phyloP scores from a whole-genome alignment of 2,888 invertebrate species.

The Brachynemurus nebulosus region DNA sequence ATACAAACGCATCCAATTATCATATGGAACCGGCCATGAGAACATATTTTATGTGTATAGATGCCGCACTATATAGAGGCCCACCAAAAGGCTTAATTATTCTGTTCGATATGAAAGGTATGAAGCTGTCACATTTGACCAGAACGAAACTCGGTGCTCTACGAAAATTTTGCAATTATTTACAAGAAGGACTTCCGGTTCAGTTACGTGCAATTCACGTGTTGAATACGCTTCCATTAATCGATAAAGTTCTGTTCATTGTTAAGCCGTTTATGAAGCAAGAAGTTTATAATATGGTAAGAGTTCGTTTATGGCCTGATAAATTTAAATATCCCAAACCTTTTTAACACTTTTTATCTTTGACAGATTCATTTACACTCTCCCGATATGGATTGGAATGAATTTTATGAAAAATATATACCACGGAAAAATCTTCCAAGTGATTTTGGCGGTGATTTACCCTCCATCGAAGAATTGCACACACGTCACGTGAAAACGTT shows the following conservation, averaged over 20 bases:
- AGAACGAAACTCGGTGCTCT: slow-evolving; percentile 27
- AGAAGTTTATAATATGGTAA: slow-evolving; percentile 32
- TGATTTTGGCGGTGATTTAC: slow-evolving; percentile 46
- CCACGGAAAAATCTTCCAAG: slow-evolving; percentile 42
- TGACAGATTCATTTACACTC: slow-evolving; percentile 46
- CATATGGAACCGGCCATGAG: slow-evolving; percentile 43
- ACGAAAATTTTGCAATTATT: slow-evolving; percentile 48
- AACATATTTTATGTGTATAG: slow-evolving; percentile 22
- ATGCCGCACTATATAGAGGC: slow-evolving; percentile 39
- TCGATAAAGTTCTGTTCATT: slow-evolving; percentile 34
- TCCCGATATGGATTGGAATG: slow-evolving; percentile 37
- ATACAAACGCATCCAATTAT: slow-evolving; percentile 43
- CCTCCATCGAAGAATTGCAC: slow-evolving; percentile 22
- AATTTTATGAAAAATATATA: slow-evolving; percentile 39
- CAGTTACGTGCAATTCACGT: slow-evolving; percentile 51
- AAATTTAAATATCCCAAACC: too few relatives aligned
- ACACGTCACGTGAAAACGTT: slow-evolving; percentile 22
- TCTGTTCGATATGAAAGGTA: slow-evolving; percentile 53
- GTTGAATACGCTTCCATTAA: slow-evolving; percentile 39
- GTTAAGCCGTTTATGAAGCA: slow-evolving; percentile 34
- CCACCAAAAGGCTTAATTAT: slow-evolving; percentile 52
- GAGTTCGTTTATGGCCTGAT: too few relatives aligned
- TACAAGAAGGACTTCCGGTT: slow-evolving; percentile 52
- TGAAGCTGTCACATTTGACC: slow-evolving; percentile 32
- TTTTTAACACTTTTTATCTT: neutral